Conservation (phyloP, 2,797 vertebrate species). For the Darevskia mixta region DNA sequence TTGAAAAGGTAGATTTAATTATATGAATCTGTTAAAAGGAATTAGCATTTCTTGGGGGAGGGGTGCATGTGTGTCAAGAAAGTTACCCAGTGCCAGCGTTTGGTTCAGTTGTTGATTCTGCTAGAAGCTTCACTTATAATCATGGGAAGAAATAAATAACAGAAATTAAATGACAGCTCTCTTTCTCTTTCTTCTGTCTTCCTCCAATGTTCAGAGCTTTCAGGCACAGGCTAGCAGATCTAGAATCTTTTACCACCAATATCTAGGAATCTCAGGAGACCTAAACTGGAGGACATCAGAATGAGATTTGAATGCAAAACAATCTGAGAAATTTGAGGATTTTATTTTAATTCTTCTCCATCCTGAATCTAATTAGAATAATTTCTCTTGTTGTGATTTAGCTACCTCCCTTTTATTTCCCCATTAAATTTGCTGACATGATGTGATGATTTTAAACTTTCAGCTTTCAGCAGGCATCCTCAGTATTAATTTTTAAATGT, state of each 20-base stretch:
- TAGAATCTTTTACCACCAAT: not conserved
- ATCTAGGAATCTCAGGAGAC: not conserved
- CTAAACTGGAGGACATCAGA: not conserved
- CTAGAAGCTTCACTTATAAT: not conserved
- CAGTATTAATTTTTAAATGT: no score
- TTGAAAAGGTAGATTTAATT: not conserved
- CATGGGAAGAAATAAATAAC: not conserved
- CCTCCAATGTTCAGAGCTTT: not conserved
- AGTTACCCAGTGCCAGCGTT: no score
- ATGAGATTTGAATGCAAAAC: not conserved
- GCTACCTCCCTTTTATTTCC: not conserved
- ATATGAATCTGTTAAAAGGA: not conserved
- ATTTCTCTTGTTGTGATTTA: not conserved
- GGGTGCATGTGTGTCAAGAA: no score
- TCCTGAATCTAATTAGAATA: not conserved
- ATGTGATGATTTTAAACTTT: not conserved
- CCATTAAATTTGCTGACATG: not conserved
- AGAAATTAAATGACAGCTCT: not conserved
- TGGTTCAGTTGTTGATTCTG: not conserved
- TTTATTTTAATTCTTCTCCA: not conserved
- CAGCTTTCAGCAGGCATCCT: no score
- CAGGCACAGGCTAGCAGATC: not conserved
- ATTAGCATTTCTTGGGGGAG: not conserved
- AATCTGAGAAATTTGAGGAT: not conserved
- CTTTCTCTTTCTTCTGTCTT: not conserved